Conservation (phyloP, 2,888 invertebrate species). For the Tetranychus piercei region DNA sequence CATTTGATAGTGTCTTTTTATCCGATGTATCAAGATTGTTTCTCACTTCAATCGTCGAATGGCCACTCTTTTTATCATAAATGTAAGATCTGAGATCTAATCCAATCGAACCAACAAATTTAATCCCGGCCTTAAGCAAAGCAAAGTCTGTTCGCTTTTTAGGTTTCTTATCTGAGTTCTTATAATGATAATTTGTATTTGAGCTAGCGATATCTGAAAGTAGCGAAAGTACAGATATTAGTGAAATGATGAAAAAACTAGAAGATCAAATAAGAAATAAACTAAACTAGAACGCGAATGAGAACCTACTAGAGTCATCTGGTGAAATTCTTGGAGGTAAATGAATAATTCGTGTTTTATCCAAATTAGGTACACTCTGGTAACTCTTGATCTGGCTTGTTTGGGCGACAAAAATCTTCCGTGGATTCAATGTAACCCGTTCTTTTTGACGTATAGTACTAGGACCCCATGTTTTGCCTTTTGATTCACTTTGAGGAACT, state of each 20-base stretch:
- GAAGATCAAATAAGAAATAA: too few species aligned
- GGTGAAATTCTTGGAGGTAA: background rate
- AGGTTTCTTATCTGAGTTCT: background rate
- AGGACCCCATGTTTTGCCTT: slow-evolving; percentile 96
- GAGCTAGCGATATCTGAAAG: background rate
- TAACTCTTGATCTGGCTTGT: slow-evolving; percentile 36
- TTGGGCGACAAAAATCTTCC: slow-evolving; percentile 34
- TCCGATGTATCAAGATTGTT: background rate
- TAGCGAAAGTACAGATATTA: background rate
- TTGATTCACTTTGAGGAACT: slow-evolving; percentile 84
- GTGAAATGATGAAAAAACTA: background rate
- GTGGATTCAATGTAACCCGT: slow-evolving; percentile 47
- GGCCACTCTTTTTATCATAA: background rate
- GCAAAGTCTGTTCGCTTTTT: background rate
- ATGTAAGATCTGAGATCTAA: background rate
- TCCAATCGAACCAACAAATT: background rate
- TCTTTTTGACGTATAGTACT: slow-evolving; percentile 80
- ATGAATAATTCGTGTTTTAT: slow-evolving; percentile 35
- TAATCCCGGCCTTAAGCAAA: background rate
- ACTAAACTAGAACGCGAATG: background rate
- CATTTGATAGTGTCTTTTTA: background rate
- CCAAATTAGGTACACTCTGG: slow-evolving; percentile 47
- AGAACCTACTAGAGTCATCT: too few species aligned
- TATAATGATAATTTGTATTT: background rate
- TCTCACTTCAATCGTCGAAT: background rate